These are phyloP conservation scores for Aphelenchoides avenae DNA, from an alignment of 1,140 invertebrate genomes.

Conservation along the genomic window DNA sequence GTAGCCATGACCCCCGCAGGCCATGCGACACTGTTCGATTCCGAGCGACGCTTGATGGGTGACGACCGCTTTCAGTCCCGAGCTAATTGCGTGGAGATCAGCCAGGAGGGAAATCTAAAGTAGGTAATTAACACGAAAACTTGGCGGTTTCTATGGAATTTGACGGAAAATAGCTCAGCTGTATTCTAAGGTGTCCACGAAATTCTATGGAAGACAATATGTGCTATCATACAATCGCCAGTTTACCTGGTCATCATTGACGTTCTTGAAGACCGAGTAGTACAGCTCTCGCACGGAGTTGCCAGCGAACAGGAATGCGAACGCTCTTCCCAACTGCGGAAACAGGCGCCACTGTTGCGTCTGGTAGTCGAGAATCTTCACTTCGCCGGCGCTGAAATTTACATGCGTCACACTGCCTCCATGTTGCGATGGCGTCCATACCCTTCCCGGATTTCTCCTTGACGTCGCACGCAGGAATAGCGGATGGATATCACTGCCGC, in stretches of 20 bases:
- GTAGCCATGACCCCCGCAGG: constrained; percentile 89
- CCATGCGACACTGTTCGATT: constrained; percentile 74
- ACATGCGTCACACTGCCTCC: too few species aligned
- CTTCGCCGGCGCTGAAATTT: constrained; percentile 65
- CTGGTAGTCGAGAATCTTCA: constrained; percentile 82
- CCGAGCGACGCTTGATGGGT: constrained; percentile 70
- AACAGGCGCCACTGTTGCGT: constrained; percentile 87
- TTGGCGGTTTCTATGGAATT: too few species aligned
- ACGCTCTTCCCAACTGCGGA: constrained; percentile 72
- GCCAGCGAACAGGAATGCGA: constrained; percentile 72
- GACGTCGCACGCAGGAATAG: constrained; percentile 67
- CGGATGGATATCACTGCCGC: constrained; percentile 63
- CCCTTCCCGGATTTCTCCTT: constrained; percentile 19
- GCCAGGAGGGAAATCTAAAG: constrained; percentile 27
- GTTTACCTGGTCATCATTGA: constrained; percentile 71
- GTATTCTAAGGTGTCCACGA: too few species aligned
- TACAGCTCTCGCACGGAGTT: constrained; percentile 76
- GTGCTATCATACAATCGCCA: not conserved
- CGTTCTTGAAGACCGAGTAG: constrained; percentile 72
- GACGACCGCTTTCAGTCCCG: constrained; percentile 81
- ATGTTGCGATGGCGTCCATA: too few species aligned
- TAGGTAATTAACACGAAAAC: not conserved
- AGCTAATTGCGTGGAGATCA: constrained; percentile 76
- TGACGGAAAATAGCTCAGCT: too few species aligned
- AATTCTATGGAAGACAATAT: not conserved